Evolutionary conservation across 2,113 vertebrate genomes (phyloP), one percentile per base, ranked within the genome.

Genomic region (Cyprinodon brontotheroides): DNA sequence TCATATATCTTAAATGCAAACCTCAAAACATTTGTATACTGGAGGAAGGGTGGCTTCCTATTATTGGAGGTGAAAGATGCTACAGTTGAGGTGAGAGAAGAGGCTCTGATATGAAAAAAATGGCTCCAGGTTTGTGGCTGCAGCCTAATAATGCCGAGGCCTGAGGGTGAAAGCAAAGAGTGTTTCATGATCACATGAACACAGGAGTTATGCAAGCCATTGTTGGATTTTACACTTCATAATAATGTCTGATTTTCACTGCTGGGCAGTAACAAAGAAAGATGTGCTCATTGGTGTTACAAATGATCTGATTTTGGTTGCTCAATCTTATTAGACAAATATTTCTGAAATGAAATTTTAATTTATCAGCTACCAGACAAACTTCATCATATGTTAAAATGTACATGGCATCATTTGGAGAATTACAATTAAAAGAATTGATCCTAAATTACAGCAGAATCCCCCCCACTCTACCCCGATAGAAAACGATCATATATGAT

Each of bases 191-290:
- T 67, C 63, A 77, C 77, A 77, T 73, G 37, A 68, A 36, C 68
- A 70, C 67, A 39, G 67, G 39, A 29, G 50, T 88, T 88, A 84
- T 22, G 36, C 77, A 84, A 89, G 74, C 69, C 80, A 77, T 78
- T 80, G 78, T 62, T 87, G 77, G 78, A 60, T 87, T 74, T 66
- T 74, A 61, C 41, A 66, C 84, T 65, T 47, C 72, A 63, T 65
- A 50, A 69, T 62, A 72, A 38, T 67, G 72, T 36, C 48, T 72
- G 7, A 71, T 86, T 78, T 66, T 39, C 50, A 72, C 62, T 43
- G 11, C 6, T 29, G 71, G 60, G 38, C 65, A 70, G 77, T 68
- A 78, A 68, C 43, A 61, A 3, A 73, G 57, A 72, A 40, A 78
- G 6, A 12, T 3, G 11, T 64, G 29, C 7, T 14, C 37, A 64